Conservation (phyloP, 23 tunicate genomes). For the Trididemnum clinides region DNA sequence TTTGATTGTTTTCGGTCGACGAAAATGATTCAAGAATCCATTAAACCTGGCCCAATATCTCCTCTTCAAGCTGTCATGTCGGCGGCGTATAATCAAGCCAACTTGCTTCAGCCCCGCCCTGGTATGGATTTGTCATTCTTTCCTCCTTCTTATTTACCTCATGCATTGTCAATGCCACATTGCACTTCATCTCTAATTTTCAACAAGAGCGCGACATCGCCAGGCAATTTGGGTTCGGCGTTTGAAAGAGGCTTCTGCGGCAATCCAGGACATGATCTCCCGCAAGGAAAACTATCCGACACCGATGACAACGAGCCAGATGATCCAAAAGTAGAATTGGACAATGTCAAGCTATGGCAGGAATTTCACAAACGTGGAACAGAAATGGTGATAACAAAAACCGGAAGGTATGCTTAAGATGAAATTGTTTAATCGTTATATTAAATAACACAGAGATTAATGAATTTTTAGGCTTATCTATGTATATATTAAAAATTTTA, state of each 20-base stretch:
- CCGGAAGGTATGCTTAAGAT: slow-evolving; percentile 99
- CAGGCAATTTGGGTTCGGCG: slow-evolving; percentile 57
- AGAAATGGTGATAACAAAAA: slow-evolving; percentile 99
- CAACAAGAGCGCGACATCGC: slow-evolving; percentile 46
- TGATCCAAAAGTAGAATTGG: slow-evolving; percentile 96
- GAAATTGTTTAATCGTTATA: too few relatives aligned
- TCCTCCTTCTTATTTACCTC: slow-evolving; percentile 80
- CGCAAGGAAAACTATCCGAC: slow-evolving; percentile 75
- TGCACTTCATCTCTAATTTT: slow-evolving; percentile 78
- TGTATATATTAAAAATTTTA: too few relatives aligned
- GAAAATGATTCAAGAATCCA: slow-evolving; percentile 86
- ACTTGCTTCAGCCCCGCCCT: slow-evolving; percentile 57
- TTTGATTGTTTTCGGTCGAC: neutral
- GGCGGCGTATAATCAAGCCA: slow-evolving; percentile 45
- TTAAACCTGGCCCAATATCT: slow-evolving; percentile 89
- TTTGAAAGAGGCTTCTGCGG: slow-evolving; percentile 84
- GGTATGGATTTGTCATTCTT: slow-evolving; percentile 70
- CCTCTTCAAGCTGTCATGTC: slow-evolving; percentile 94
- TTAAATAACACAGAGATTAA: too few relatives aligned
- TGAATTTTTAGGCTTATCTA: too few relatives aligned
- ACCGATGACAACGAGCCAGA: slow-evolving; percentile 98
- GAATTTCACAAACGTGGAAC: slow-evolving; percentile 94
- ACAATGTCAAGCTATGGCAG: slow-evolving; percentile 89
- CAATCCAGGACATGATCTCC: slow-evolving; percentile 48
- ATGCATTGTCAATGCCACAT: slow-evolving; percentile 62